These are phyloP conservation scores for Entomyzon cyanotis DNA, from an alignment of 2,113 vertebrate species.

Conservation along the genomic window DNA sequence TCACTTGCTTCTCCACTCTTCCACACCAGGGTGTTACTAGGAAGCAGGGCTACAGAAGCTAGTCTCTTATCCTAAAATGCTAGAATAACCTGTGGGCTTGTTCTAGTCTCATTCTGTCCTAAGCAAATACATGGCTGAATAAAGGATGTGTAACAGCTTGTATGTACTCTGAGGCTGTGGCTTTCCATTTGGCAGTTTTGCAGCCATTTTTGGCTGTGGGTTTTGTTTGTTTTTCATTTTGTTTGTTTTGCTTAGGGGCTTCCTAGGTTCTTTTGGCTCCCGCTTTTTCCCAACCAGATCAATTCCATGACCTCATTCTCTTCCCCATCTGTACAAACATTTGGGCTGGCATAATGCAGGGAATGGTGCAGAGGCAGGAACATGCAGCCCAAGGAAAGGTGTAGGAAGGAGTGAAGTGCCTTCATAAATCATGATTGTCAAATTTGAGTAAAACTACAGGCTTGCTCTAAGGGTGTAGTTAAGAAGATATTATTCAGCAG, in stretches of 20 bases:
- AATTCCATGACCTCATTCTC: neutral
- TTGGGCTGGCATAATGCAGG: slow-evolving; percentile 19
- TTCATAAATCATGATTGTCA: slow-evolving; percentile 8
- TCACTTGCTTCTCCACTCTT: accelerated
- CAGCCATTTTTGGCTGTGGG: slow-evolving; percentile 4
- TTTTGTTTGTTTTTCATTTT: slow-evolving; percentile 34
- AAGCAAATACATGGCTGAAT: neutral
- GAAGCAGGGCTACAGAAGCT: neutral
- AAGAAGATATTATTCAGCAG: neutral
- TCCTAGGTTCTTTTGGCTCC: slow-evolving; percentile 45
- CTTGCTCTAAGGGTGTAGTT: neutral
- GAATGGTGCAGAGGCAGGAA: neutral
- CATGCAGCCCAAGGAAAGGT: neutral
- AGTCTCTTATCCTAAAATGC: neutral
- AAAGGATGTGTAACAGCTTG: slow-evolving; percentile 23
- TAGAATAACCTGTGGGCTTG: neutral
- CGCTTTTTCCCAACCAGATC: neutral
- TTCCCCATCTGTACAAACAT: slow-evolving; percentile 53
- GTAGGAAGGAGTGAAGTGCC: neutral
- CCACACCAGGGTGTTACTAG: neutral
- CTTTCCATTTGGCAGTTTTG: slow-evolving; percentile 37
- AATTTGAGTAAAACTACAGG: neutral
- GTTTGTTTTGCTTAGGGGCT: slow-evolving; percentile 28
- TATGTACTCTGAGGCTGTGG: neutral
- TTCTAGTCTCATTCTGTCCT: neutral